phyloP scores from a whole-genome alignment of 2,797 vertebrate species.

The Glyptemys insculpta region DNA sequence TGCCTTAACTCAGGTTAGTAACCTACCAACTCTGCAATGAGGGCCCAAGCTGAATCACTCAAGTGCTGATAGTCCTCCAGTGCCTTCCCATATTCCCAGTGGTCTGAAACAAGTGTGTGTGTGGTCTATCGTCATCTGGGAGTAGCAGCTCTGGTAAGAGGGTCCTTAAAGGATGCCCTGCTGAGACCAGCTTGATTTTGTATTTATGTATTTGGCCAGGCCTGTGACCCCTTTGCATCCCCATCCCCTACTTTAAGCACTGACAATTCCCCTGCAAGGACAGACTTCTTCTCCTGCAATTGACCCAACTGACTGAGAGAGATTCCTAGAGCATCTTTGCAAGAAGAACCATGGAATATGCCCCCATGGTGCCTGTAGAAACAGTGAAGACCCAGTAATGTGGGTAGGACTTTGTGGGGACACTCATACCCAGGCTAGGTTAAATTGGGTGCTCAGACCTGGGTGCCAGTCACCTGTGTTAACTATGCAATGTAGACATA shows the following conservation, averaged over 20 bases:
- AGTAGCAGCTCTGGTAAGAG: not conserved
- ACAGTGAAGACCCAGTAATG: not conserved
- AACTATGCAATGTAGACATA: not conserved
- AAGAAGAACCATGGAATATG: not conserved
- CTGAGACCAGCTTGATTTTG: not conserved
- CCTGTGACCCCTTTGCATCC: not conserved
- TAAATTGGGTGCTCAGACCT: not conserved
- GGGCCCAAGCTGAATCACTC: not conserved
- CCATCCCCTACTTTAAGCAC: not conserved
- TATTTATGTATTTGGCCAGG: not conserved
- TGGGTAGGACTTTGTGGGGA: not conserved
- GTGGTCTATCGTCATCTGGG: not conserved
- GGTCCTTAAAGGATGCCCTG: no score
- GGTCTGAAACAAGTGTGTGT: not conserved
- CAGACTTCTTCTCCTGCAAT: not conserved
- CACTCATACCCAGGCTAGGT: not conserved
- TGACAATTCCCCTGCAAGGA: not conserved
- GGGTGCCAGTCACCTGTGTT: not conserved
- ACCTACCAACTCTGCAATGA: not conserved
- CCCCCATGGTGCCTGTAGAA: not conserved
- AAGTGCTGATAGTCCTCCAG: no score
- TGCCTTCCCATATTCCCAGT: not conserved
- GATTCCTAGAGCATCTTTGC: not conserved
- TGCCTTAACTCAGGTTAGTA: not conserved
- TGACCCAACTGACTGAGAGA: not conserved